Conservation (phyloP, 2,797 vertebrate species). For the Aldrovandia affinis region DNA sequence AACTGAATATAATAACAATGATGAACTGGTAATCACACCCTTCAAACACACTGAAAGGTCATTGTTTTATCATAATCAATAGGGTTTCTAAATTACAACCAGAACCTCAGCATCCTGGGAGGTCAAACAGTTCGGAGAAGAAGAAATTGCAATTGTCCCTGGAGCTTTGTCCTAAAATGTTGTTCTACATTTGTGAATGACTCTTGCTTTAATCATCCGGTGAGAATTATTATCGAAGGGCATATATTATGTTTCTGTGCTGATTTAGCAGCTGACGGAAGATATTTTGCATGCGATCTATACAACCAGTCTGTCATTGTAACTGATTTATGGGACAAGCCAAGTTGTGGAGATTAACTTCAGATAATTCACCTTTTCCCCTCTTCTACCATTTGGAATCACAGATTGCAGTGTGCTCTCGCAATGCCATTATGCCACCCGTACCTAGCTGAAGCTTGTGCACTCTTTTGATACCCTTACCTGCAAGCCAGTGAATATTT, state of each 20-base stretch:
- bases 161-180: not conserved
- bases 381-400: not conserved
- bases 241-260: not conserved
- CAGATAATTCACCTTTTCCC: not conserved
- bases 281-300: not conserved
- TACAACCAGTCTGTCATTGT: not conserved
- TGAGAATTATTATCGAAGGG: conserved; percentile 15
- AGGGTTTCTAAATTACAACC: not conserved
- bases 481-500: no score
- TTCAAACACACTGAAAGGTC: not conserved
- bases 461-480: not conserved
- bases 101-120: not conserved
- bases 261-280: not conserved
- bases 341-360: not conserved
- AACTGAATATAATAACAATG: not conserved
- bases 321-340: not conserved
- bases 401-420: not conserved
- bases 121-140: not conserved
- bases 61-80: not conserved
- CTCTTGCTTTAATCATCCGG: conserved; percentile 4
- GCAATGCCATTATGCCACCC: not conserved
- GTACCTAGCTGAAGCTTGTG: not conserved
- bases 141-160: not conserved
- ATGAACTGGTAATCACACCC: not conserved
- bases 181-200: conserved; percentile 8